Base-by-base conservation (phyloP, 2,888 invertebrate species). In the Synanthedon andrenaeformis region DNA sequence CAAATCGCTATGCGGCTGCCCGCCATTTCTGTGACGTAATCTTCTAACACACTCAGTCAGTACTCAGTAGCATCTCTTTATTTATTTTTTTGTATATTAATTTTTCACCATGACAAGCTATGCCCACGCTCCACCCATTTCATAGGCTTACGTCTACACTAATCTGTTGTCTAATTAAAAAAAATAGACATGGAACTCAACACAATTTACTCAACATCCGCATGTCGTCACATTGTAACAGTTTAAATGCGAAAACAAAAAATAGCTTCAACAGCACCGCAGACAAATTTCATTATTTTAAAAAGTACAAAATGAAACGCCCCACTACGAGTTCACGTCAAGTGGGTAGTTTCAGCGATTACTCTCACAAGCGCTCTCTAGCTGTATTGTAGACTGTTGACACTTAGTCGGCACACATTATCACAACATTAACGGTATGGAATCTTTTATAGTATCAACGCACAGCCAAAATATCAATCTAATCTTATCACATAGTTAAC, bases 331-430 rank as follows among this genome's bases (percentile, higher is more conserved):
- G 45, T 14, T 45, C 45, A 14, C 45, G 45, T 45, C 45, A 14
- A 45, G 45, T 45, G 45, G 45, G 45, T 45, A 45, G 45, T 12
- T 45, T 14, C 45, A 45, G 14, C 53, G 60, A 65, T 65, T 65
- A 66, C 57, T 60, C 56, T 57, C 67, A 63, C 61, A 51, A 59
- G 60, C 62, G 55, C 63, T 49, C 56, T 54, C 55, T 53, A 14
- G 53, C 41, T 53, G 59, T 61, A 67, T 66, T 66, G 66, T 66
- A 13, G 55, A 58, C 63, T 64, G 67, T 66, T 65, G 65, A 65
- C 64, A 62, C 59, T 59, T 52, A 57, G 55, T 52, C 14, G 45
- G 13, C 8, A 13, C 45, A 45, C 12, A 13, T 1, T 45, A 45
- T 13, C 3, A 13, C 45, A 8, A 13, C 2, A 12, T 14, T 13